Percentiles rank a stretch among this genome's conserved stretches.
These are phyloP conservation scores for Silurus asotus DNA, from an alignment of 2,113 vertebrate species.

Conservation along the genomic window DNA sequence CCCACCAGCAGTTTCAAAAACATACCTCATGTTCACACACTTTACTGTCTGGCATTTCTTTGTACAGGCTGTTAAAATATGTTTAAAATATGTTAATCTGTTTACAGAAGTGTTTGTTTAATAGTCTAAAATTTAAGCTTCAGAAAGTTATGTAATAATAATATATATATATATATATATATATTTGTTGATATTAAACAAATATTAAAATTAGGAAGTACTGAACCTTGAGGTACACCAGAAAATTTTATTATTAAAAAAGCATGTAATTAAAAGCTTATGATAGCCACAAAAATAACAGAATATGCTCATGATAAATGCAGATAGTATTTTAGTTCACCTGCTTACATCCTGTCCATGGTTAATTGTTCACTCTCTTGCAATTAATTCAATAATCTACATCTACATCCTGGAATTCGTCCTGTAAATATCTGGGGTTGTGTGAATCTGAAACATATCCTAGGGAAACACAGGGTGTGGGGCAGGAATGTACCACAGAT, in stretches of 20 bases:
- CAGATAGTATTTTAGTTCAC: neutral
- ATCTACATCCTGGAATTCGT: neutral
- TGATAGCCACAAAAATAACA: too few species aligned
- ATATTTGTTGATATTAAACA: neutral
- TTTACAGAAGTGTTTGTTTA: neutral
- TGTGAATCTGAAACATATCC: neutral
- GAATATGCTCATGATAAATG: neutral
- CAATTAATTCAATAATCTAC: neutral
- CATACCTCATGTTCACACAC: neutral
- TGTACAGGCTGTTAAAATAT: neutral
- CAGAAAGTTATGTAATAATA: too few species aligned
- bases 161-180: too few species aligned
- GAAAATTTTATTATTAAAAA: neutral
- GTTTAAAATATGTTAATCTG: neutral
- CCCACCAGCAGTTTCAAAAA: neutral
- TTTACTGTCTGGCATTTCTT: neutral
- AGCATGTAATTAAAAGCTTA: neutral
- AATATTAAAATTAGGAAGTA: neutral
- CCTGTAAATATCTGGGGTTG: neutral
- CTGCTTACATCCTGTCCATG: neutral
- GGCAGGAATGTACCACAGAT: too few species aligned
- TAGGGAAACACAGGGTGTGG: neutral
- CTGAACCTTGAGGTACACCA: neutral
- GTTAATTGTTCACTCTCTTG: neutral
- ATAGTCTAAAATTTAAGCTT: too few species aligned